Conservation (phyloP, 2,888 invertebrate species). For the Lasius platythorax region DNA sequence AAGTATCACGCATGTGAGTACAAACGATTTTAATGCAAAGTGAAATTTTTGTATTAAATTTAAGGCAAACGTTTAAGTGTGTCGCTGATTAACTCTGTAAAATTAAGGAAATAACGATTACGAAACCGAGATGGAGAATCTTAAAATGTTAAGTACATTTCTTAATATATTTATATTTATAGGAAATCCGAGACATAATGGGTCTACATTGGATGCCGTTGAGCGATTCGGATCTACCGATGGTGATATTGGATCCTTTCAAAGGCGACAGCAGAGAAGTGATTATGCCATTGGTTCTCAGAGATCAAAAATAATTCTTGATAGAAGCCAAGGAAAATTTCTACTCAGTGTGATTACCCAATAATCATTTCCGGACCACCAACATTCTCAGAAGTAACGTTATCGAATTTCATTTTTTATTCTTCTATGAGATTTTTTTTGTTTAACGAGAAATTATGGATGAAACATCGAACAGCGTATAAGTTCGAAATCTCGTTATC, state of each 20-base stretch:
- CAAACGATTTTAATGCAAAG: not conserved
- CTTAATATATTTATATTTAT: slow-evolving; percentile 46
- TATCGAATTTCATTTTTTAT: slow-evolving; percentile 72
- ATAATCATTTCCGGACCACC: slow-evolving; percentile 70
- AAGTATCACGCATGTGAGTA: slow-evolving; percentile 79
- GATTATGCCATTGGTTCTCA: slow-evolving; percentile 87
- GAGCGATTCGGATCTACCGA: slow-evolving; percentile 87
- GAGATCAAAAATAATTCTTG: slow-evolving; percentile 86
- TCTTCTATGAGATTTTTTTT: slow-evolving; percentile 73
- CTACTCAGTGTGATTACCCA: slow-evolving; percentile 67
- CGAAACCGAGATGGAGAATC: not conserved
- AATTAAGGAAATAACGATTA: not conserved
- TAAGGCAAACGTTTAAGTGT: not conserved
- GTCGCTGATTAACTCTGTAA: not conserved
- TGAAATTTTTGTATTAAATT: not conserved
- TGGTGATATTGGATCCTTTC: slow-evolving; percentile 87
- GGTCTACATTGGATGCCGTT: slow-evolving; percentile 88
- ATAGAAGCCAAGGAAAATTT: slow-evolving; percentile 59
- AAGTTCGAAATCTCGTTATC: slow-evolving; percentile 59
- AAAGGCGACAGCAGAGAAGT: slow-evolving; percentile 88
- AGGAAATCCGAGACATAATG: slow-evolving; percentile 88
- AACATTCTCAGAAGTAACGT: slow-evolving; percentile 75
- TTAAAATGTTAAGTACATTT: slow-evolving; percentile 14
- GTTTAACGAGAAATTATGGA: slow-evolving; percentile 59
- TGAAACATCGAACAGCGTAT: slow-evolving; percentile 51